Evolutionary conservation across 2,888 invertebrate genomes (phyloP).

Genomic region (Drosophila helvetica): DNA sequence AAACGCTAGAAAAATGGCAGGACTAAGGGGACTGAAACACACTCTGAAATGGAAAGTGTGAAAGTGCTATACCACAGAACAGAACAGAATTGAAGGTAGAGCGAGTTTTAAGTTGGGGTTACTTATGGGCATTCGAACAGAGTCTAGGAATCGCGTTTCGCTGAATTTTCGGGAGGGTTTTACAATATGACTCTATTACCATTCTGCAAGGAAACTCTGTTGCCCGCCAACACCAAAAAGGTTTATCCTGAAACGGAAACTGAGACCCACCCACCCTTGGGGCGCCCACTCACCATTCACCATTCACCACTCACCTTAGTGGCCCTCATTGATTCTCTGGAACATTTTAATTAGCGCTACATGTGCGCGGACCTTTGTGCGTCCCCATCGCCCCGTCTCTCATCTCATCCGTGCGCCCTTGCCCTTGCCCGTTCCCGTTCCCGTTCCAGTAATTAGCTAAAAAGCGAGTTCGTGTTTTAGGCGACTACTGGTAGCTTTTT

Average conservation of each 20-base stretch:
- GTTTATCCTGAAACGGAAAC: neutral
- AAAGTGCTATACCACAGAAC: no score
- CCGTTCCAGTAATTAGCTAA: slow-evolving; percentile 32
- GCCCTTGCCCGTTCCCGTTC: neutral
- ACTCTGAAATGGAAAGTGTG: slow-evolving; percentile 1
- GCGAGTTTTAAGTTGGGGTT: slow-evolving; percentile 3
- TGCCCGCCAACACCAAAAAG: no score
- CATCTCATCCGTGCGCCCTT: neutral
- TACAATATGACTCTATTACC: no score
- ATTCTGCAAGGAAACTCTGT: no score
- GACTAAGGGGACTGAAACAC: neutral
- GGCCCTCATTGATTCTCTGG: neutral
- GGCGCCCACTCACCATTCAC: neutral
- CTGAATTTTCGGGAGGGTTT: no score
- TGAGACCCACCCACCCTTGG: no score
- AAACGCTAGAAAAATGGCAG: slow-evolving; percentile 63
- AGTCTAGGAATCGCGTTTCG: no score
- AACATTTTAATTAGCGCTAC: slow-evolving; percentile 21
- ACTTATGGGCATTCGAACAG: neutral
- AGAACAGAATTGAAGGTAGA: slow-evolving; percentile 10
- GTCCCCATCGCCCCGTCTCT: neutral
- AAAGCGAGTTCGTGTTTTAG: slow-evolving; percentile 27
- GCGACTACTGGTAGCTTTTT: slow-evolving; percentile 40
- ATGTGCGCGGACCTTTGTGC: slow-evolving; percentile 7
- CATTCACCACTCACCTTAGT: neutral